Conservation (phyloP, 2,888 invertebrate genomes). For the Liodrosophila aerea region DNA sequence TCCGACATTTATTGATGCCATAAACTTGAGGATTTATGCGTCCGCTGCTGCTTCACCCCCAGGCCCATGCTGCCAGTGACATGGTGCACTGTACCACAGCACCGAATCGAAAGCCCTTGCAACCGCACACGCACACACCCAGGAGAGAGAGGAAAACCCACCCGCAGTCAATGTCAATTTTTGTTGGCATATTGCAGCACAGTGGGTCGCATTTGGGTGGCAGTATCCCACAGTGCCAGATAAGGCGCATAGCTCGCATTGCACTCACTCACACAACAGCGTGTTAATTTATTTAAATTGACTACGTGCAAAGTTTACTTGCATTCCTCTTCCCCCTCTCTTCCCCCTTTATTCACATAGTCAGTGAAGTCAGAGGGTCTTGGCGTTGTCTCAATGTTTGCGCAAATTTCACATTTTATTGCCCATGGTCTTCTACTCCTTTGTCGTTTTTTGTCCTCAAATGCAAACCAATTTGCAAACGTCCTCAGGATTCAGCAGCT, state of each 20-base stretch:
- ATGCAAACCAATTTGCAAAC: slow-evolving; percentile 71
- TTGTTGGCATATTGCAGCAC: slow-evolving; percentile 72
- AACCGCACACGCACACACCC: slow-evolving; percentile 56
- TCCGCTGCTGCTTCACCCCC: slow-evolving; percentile 30
- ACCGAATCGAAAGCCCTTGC: slow-evolving; percentile 27
- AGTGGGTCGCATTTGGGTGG: slow-evolving; percentile 48
- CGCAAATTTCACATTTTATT: slow-evolving; percentile 73
- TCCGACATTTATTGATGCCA: slow-evolving; percentile 82
- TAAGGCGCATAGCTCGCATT: slow-evolving; percentile 12
- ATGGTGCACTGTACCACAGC: slow-evolving; percentile 37
- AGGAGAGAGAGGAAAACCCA: slow-evolving; percentile 4
- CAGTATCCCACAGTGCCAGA: slow-evolving; percentile 26
- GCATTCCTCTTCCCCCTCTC: slow-evolving; percentile 24
- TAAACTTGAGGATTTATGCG: slow-evolving; percentile 82
- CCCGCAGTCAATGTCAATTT: slow-evolving; percentile 68
- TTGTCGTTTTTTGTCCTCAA: slow-evolving; percentile 64
- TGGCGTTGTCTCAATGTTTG: slow-evolving; percentile 57
- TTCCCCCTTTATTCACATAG: slow-evolving; percentile 1
- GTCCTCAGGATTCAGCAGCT: slow-evolving; percentile 48
- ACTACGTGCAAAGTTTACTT: slow-evolving; percentile 71
- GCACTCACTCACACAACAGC: slow-evolving; percentile 44
- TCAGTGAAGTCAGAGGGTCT: slow-evolving; percentile 12
- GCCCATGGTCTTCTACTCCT: slow-evolving; percentile 49
- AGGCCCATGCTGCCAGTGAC: slow-evolving; percentile 43
- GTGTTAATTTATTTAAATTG: slow-evolving; percentile 76